These are phyloP conservation scores for Aplysina aerophoba DNA, from an alignment of 37 sponge, comb jelly and placozoan genomes.

Conservation along the genomic window DNA sequence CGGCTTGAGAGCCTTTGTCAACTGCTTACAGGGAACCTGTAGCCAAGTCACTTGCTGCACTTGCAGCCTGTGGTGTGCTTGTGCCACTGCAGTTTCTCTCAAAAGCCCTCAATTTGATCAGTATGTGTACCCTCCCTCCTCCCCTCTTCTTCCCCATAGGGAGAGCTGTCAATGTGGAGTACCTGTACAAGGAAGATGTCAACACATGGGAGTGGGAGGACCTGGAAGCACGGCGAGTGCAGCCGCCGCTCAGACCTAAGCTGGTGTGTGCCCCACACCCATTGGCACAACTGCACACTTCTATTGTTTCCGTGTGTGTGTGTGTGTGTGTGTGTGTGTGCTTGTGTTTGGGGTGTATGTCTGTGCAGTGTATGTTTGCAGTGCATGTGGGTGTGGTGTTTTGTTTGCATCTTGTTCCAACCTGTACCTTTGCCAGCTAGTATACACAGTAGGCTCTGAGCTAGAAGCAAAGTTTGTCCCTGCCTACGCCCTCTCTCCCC, in stretches of 20 bases:
- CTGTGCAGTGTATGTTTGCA: too few relatives aligned
- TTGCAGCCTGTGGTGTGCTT: background rate
- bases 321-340: constrained; percentile 7
- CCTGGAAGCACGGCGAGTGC: constrained; percentile 46
- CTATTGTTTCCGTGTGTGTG: constrained; percentile 5
- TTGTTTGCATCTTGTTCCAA: too few relatives aligned
- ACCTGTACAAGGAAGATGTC: constrained; percentile 27
- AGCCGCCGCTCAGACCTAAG: constrained; percentile 66
- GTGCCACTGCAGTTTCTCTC: background rate
- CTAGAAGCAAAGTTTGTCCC: background rate
- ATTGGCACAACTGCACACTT: too few relatives aligned
- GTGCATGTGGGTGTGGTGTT: too few relatives aligned
- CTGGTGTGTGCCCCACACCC: constrained; percentile 46
- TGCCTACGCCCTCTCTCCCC: background rate
- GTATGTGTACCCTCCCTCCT: background rate
- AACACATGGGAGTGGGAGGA: constrained; percentile 84
- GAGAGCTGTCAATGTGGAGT: constrained; percentile 41
- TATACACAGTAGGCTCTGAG: too few relatives aligned
- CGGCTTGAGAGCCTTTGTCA: too few relatives aligned
- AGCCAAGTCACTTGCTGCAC: background rate
- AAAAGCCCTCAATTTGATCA: too few relatives aligned
- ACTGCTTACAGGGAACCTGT: background rate
- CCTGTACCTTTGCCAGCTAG: too few relatives aligned
- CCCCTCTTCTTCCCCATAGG: background rate
- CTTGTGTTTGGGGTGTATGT: background rate